phyloP scores from a whole-genome alignment of 1,140 invertebrate genomes.

The Caenorhabditis briggsae region DNA sequence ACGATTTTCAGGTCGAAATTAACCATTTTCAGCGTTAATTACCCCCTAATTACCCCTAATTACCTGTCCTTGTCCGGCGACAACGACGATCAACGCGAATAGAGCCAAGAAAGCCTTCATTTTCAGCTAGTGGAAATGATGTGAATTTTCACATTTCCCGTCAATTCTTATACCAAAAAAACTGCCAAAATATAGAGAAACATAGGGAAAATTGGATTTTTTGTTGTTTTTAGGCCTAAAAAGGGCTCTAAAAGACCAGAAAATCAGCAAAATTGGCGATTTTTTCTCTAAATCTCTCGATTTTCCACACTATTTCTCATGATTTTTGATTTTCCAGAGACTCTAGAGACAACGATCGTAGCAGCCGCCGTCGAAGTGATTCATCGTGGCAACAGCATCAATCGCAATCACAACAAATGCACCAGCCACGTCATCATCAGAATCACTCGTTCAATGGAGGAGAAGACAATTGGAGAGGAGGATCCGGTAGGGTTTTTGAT shows the following conservation, averaged over 20 bases:
- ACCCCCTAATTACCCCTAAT: neutral
- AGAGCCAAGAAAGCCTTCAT: neutral
- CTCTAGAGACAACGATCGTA: neutral
- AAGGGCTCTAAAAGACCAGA: neutral
- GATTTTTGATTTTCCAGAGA: neutral
- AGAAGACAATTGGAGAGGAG: neutral
- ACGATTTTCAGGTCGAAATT: neutral
- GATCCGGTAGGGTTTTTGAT: neutral
- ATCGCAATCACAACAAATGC: neutral
- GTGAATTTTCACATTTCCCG: neutral
- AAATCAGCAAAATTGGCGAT: neutral
- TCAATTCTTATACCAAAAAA: neutral
- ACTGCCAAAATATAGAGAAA: neutral
- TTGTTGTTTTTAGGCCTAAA: neutral
- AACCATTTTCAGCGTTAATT: neutral
- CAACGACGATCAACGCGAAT: neutral
- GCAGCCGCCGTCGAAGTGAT: neutral
- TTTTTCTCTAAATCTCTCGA: neutral
- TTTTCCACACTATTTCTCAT: too few species aligned
- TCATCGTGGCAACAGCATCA: neutral
- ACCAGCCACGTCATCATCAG: neutral
- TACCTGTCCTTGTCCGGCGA: neutral
- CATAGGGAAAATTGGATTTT: constrained; percentile 6
- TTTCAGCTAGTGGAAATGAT: neutral
- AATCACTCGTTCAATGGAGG: neutral